Evolutionary conservation across 2,888 invertebrate genomes (phyloP).

Genomic region (Andrena trimmerana): DNA sequence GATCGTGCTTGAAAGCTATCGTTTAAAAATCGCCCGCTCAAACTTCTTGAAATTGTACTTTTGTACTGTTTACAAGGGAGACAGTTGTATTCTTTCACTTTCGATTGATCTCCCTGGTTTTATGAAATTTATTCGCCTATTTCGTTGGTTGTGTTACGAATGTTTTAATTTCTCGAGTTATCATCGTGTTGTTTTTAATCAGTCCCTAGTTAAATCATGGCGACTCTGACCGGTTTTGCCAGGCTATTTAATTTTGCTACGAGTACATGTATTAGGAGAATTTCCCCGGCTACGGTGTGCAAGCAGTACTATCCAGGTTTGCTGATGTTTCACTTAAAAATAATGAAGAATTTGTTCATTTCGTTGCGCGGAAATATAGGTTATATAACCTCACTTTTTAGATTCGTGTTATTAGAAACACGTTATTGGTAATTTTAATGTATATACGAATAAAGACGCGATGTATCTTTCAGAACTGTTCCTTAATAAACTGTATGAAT

Average conservation of each 20-base stretch:
- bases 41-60: background rate
- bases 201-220: constrained; percentile 68
- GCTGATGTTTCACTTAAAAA: constrained; percentile 24
- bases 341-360: background rate
- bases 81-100: background rate
- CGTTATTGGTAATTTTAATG: background rate
- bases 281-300: constrained; percentile 57
- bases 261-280: constrained; percentile 69
- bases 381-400: constrained; percentile 42
- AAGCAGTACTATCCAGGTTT: constrained; percentile 70
- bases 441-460: background rate
- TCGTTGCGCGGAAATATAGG: background rate
- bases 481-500: background rate
- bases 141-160: background rate
- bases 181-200: constrained; percentile 3
- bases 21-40: constrained; percentile 37
- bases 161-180: background rate
- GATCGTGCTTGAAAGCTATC: background rate
- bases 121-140: background rate
- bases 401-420: background rate
- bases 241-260: constrained; percentile 69
- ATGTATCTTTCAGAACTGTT: background rate
- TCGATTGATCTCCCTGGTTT: background rate
- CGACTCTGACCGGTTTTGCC: constrained; percentile 72
- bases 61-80: background rate